Base-by-base conservation (phyloP, 2,113 vertebrate genomes). In the Gnathonemus echidnorhynchus region DNA sequence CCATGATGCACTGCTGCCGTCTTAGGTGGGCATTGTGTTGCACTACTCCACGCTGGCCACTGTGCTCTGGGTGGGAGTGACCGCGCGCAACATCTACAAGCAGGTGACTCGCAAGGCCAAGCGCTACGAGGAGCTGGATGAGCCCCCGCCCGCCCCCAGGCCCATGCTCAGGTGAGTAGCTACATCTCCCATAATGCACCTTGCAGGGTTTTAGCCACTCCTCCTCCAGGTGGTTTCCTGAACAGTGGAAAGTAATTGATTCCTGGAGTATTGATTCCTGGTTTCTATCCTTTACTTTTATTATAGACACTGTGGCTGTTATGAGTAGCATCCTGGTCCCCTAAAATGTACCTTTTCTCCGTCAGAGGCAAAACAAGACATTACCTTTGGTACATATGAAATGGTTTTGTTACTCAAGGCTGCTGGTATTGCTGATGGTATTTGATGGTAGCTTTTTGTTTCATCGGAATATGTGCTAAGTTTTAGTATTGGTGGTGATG, bases 41-140 rank as follows among this genome's bases (percentile, higher is more conserved):
- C 98, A 99, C 93, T 99, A 99, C 93, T 98, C 98, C 13, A 99
- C 98, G 8, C 96, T 99, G 88, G 97, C 98, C 1, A 99, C 98
- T 0, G 96, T 98, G 1, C 92, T 99, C 1, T 99, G 98, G 98
- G 96, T 98, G 10, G 98, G 98, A 0, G 98, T 99, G 91, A 99
- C 98, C 0, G 98, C 97, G 83, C 96, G 98, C 77, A 99, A 99
- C 93, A 98, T 99, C 93, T 99, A 99, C 92, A 99, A 99, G 85
- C 98, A 99, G 95, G 95, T 99, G 92, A 99, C 98, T 0, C 97
- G 97, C 89, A 99, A 99, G 92, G 95, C 96, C 42, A 99, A 99
- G 19, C 95, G 97, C 17, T 98, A 97, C 62, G 98, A 98, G 89
- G 98, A 99, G 90, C 96, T 98, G 77, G 98, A 99, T 24, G 98